Percentiles rank a stretch among this genome's conserved stretches.
Conservation (phyloP, 2,888 invertebrate genomes). For the Arctia plantaginis region DNA sequence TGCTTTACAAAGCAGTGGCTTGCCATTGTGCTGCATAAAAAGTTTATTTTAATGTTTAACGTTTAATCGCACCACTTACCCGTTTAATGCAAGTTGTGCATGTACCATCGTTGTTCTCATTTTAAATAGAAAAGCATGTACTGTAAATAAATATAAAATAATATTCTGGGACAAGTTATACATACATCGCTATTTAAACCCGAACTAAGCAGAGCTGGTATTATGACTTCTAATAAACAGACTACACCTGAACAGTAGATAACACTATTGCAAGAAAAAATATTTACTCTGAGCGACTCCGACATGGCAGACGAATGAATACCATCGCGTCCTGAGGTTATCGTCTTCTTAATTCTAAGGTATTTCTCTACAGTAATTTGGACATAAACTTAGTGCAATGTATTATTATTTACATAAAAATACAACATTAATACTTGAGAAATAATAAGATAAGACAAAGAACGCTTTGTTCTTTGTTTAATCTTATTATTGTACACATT, state of each 20-base stretch:
- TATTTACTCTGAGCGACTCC: background rate
- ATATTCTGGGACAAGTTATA: background rate
- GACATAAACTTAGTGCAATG: background rate
- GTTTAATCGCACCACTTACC: constrained; percentile 24
- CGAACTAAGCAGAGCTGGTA: background rate
- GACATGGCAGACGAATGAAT: background rate
- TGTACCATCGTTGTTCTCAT: background rate
- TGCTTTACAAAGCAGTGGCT: constrained; percentile 20
- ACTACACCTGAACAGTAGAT: too few species aligned
- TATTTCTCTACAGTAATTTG: background rate
- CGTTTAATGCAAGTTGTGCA: constrained; percentile 23
- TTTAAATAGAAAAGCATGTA: background rate
- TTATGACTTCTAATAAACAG: background rate
- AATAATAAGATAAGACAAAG: background rate
- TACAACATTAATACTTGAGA: background rate
- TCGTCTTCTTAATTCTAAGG: background rate
- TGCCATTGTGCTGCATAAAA: constrained; percentile 17
- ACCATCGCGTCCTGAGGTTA: background rate
- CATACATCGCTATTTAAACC: background rate
- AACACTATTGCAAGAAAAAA: background rate
- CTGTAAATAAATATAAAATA: too few species aligned
- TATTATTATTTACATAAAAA: background rate
- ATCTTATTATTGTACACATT: background rate
- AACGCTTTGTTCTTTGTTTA: background rate
- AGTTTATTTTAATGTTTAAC: constrained; percentile 28